phyloP scores from a whole-genome alignment of 2,888 invertebrate species.

The Conomelus anceps region DNA sequence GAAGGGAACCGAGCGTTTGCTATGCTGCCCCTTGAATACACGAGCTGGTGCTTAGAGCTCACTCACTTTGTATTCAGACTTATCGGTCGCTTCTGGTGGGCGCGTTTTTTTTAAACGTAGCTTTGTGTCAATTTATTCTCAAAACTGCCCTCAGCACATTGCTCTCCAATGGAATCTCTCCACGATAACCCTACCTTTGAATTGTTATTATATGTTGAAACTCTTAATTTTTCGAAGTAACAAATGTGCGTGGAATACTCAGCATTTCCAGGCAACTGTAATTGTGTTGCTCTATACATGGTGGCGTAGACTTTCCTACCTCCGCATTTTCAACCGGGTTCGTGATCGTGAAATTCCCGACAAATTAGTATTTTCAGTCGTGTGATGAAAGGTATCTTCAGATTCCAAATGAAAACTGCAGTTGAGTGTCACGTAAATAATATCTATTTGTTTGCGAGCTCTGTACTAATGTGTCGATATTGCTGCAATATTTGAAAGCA shows the following conservation, averaged over 20 bases:
- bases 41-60: background rate
- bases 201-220: background rate
- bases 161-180: background rate
- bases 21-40: background rate
- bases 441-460: background rate
- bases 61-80: background rate
- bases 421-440: background rate
- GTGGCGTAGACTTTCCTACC: background rate
- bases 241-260: background rate
- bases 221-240: background rate
- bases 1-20: background rate
- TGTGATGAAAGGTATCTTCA: background rate
- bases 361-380: background rate
- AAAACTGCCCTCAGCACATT: background rate
- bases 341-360: too few species aligned
- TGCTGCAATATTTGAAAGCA: background rate
- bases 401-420: background rate
- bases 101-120: background rate
- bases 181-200: background rate
- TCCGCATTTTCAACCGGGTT: too few species aligned
- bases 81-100: background rate
- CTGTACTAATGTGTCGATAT: background rate
- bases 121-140: background rate
- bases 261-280: background rate
- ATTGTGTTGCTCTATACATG: background rate